Base-by-base conservation (phyloP, 1,140 invertebrate species). In the Achroia grisella region DNA sequence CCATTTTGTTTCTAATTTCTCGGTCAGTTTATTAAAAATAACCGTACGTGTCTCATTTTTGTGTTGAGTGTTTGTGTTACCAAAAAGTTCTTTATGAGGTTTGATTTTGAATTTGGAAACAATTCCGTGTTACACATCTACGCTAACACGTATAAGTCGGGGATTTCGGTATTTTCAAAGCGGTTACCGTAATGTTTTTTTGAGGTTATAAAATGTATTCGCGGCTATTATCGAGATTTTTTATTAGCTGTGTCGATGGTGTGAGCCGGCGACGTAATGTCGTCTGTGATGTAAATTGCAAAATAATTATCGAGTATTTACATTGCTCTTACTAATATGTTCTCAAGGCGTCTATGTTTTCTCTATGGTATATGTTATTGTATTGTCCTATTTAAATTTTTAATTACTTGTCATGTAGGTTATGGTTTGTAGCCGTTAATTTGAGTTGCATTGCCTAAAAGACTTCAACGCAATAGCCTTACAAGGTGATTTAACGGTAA, bases 1-100 rank as follows among this genome's bases (percentile, higher is more conserved):
- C 64, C 68, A 76, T 71, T 52, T 75, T 72, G 35, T 10, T 64
- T 62, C 66, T 54, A 60, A 68, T 60, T 59, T 62, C 62, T 52
- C 55, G 69, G 60, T 63, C 61, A 65, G 58, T 68, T 64, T 57
- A 48, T 53, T 55, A 35, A 67, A 74, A 79, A 73, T 74, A 71
- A 70, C 59, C 56, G 63, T 75, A 70, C 63, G 77, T 76, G 67
- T 58, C 49, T n/a, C 51, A 46, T 6, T 23, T 41, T 61, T 50
- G 63, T 75, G 66, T 49, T 58, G 57, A 68, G 72, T 75, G 41
- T 28, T 40, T 64, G 51, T 56, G 56, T 41, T 23, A 23, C 17
- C 2, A 23, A 23, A 37, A 48, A 58, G 60, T 67, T 65, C 60
- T 59, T 59, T 62, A 48, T 58, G 63, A 69, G 71, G 61, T 67